phyloP scores from a whole-genome alignment of 2,113 vertebrate species.

The Chaenogobius annularis region DNA sequence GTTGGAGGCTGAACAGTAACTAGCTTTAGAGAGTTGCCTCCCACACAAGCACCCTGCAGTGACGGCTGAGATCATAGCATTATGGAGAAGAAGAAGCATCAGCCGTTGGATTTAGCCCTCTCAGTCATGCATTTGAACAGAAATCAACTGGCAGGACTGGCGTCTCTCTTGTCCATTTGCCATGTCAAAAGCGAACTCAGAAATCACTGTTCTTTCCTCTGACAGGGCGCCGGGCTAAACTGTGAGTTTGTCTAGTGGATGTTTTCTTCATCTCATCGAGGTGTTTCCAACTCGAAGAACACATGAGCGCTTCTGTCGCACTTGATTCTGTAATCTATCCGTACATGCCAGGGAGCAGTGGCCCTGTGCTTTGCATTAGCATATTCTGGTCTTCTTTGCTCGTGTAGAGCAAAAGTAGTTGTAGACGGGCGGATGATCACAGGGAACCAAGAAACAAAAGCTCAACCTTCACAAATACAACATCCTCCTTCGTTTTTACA shows the following conservation, averaged over 20 bases:
- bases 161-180: slow-evolving; percentile 46
- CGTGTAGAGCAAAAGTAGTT: slow-evolving; percentile 40
- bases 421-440: slow-evolving; percentile 25
- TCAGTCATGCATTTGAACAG: slow-evolving; percentile 34
- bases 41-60: slow-evolving; percentile 55
- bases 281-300: slow-evolving; percentile 47
- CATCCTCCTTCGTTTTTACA: slow-evolving; percentile 64
- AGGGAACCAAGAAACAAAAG: slow-evolving; percentile 48
- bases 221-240: slow-evolving; percentile 35
- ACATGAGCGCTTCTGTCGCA: slow-evolving; percentile 29
- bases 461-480: slow-evolving; percentile 65
- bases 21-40: slow-evolving; percentile 65
- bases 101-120: slow-evolving; percentile 48
- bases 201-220: slow-evolving; percentile 28
- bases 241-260: slow-evolving; percentile 46
- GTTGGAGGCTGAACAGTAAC: slow-evolving; percentile 72
- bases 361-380: slow-evolving; percentile 59
- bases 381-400: slow-evolving; percentile 46
- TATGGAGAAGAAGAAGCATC: slow-evolving; percentile 31
- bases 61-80: slow-evolving; percentile 50
- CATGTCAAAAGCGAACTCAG: slow-evolving; percentile 54
- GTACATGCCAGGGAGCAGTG: slow-evolving; percentile 46
- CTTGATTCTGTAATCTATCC: slow-evolving; percentile 59
- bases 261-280: slow-evolving; percentile 36
- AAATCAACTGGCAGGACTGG: slow-evolving; percentile 47